These are phyloP conservation scores for Calidris pygmaea DNA, from an alignment of 2,113 vertebrate genomes.

Conservation along the genomic window DNA sequence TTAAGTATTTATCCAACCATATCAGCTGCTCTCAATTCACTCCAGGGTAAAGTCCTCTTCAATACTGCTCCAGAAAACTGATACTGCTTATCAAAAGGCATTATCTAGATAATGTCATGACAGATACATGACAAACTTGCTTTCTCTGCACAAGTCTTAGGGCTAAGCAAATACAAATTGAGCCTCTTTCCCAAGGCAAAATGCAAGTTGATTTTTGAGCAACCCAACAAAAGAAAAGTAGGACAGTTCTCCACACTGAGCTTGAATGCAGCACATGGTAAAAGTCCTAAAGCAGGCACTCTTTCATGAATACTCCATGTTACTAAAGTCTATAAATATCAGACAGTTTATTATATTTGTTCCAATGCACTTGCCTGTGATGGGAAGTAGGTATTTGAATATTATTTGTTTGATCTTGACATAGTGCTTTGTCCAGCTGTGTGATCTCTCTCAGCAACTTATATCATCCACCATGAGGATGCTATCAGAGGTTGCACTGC, in stretches of 20 bases:
- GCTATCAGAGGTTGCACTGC: not conserved
- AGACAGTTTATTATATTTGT: not conserved
- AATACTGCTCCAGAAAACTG: conserved; percentile 30
- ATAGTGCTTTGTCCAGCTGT: not conserved
- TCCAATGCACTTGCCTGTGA: not conserved
- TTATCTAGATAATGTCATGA: conserved; percentile 59
- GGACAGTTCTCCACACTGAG: not conserved
- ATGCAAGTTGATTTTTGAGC: conserved; percentile 10
- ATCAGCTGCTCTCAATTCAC: conserved; percentile 22
- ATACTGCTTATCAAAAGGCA: conserved; percentile 59
- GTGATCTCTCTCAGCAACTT: not conserved
- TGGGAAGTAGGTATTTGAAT: not conserved
- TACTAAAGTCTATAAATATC: not conserved
- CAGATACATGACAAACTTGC: conserved; percentile 49
- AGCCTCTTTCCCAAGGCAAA: conserved; percentile 44
- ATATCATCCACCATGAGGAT: not conserved
- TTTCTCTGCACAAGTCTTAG: conserved; percentile 29
- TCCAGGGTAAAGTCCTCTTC: conserved; percentile 27
- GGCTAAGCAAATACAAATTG: conserved; percentile 53
- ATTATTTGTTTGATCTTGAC: not conserved
- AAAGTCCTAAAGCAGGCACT: not conserved
- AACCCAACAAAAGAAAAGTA: conserved; percentile 39
- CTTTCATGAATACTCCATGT: not conserved
- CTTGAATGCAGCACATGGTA: not conserved
- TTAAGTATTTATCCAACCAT: conserved; percentile 10